Evolutionary conservation across 2,113 vertebrate species (phyloP), one percentile per base, ranked within the genome.

Genomic region (Poicephalus meyeri): DNA sequence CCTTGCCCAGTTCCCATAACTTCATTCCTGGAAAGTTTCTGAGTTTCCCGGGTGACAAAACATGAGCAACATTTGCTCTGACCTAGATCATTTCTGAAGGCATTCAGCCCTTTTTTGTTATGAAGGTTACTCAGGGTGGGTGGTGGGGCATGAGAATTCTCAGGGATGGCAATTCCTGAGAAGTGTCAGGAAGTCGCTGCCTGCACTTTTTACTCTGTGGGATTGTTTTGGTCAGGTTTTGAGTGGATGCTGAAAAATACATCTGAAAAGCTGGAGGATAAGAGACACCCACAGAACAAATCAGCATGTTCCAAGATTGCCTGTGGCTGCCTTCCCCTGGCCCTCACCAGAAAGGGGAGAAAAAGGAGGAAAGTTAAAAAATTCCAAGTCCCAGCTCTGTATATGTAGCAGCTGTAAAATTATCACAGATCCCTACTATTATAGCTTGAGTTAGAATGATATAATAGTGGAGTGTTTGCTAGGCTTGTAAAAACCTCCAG

Each of bases 21-120:
- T 95, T 98, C 98, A 98, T 98, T 98, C 98, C 95, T 98, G 97
- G 97, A 96, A 98, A 93, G 97, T 97, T 98, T 98, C 96, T 93
- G 97, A 93, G 98, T 98, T 98, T 98, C 98, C 98, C 1, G 28
- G 98, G 98, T 97, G 98, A 98, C 97, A 97, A 96, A 96, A 97
- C 96, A 63, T 21, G 94, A 95, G 94, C 94, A 91, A 88, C 96
- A 39, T 97, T 97, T 96, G 95, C 96, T 97, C 83, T 91, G 91
- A 97, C 96, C 96, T 84, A 92, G 74, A 93, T 95, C 21, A 80
- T 96, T 97, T 95, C 86, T 93, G 97, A 96, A 98, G 97, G 94
- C 94, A 95, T 91, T 91, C 86, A 95, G 95, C 60, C 91, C 70
- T 60, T 95, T 97, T 98, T 97, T 98, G 96, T 98, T 94, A 91